A percentile compares a stretch with the other conserved stretches of the same genome.
Evolutionary conservation across 1,140 invertebrate species (phyloP).

Genomic region (Aphis gossypii): DNA sequence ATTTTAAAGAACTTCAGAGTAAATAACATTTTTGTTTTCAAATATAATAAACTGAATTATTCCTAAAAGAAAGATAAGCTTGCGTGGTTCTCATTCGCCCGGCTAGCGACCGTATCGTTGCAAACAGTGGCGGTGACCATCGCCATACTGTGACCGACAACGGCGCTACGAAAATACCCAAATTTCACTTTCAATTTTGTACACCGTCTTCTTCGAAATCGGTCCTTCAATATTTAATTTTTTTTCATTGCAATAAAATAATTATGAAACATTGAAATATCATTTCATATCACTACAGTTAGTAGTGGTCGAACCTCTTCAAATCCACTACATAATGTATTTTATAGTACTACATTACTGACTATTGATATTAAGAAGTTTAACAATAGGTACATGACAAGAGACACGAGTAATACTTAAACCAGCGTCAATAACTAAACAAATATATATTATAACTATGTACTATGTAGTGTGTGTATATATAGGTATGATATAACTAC

Average conservation of each 20-base stretch:
- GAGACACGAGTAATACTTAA: not conserved
- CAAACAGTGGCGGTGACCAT: too few species aligned
- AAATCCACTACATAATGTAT: conserved; percentile 17
- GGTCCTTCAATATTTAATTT: not conserved
- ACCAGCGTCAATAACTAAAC: not conserved
- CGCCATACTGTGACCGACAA: too few species aligned
- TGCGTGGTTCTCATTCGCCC: too few species aligned
- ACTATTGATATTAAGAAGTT: not conserved
- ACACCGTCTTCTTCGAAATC: too few species aligned
- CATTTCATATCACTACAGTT: not conserved
- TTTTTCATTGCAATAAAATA: not conserved
- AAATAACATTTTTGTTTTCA: too few species aligned
- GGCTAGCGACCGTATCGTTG: too few species aligned
- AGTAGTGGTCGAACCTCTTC: not conserved
- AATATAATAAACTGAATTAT: too few species aligned
- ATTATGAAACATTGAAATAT: not conserved
- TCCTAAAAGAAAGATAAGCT: too few species aligned
- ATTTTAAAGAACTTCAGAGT: too few species aligned
- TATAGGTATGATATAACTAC: too few species aligned
- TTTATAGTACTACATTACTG: not conserved
- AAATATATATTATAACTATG: not conserved
- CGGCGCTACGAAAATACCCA: too few species aligned
- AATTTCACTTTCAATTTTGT: too few species aligned
- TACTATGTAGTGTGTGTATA: not conserved
- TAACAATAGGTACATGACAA: not conserved